Conservation (phyloP, 1,140 invertebrate species). For the Elysia chlorotica region DNA sequence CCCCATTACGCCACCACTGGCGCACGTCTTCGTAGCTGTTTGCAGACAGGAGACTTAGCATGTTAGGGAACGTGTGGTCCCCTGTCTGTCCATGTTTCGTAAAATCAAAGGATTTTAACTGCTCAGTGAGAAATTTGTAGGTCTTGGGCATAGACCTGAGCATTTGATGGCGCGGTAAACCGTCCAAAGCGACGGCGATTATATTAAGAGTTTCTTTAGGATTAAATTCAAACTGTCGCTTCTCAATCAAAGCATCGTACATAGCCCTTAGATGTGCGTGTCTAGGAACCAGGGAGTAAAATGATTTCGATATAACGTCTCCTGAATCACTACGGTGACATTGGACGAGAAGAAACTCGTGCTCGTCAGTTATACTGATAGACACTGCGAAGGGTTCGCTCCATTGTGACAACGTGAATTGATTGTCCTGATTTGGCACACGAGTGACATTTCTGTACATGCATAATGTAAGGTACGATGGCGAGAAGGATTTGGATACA, state of each 20-base stretch:
- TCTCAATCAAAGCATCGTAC: not conserved
- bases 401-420: not conserved
- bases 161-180: not conserved
- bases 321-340: not conserved
- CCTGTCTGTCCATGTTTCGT: not conserved
- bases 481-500: not conserved
- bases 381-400: not conserved
- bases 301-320: not conserved
- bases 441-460: not conserved
- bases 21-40: not conserved
- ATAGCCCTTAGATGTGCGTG: not conserved
- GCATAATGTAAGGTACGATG: not conserved
- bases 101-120: not conserved
- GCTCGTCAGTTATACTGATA: not conserved
- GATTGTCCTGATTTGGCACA: not conserved
- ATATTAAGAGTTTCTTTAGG: slow-evolving; percentile 13
- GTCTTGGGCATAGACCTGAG: not conserved
- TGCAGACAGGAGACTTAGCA: not conserved
- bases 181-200: not conserved
- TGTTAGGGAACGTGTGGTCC: slow-evolving; percentile 2
- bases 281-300: not conserved
- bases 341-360: not conserved
- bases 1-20: not conserved
- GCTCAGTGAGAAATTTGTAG: not conserved
- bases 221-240: not conserved